Evolutionary conservation across 2,797 vertebrate species (phyloP).

Genomic region (Mus caroli): DNA sequence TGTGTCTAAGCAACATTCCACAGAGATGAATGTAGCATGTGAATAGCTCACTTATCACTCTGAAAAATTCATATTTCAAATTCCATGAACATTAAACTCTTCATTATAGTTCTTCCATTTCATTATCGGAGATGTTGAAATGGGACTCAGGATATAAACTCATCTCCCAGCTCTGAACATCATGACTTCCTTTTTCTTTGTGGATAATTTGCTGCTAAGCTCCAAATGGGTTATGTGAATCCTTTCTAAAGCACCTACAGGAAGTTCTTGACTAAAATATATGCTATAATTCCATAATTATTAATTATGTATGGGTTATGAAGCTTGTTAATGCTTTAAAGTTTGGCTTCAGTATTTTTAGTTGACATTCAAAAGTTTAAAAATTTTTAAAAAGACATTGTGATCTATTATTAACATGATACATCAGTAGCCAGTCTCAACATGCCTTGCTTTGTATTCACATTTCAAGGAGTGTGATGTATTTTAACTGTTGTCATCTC

Average conservation of each 20-base stretch:
- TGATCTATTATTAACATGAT: constrained; percentile 84
- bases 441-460: constrained; percentile 74
- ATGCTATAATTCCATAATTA: constrained; percentile 50
- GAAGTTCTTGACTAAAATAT: background rate
- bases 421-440: constrained; percentile 66
- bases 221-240: background rate
- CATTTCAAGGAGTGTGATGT: constrained; percentile 74
- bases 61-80: background rate
- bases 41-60: background rate
- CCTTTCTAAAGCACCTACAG: background rate
- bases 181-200: background rate
- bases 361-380: constrained; percentile 71
- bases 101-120: background rate
- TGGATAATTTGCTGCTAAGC: background rate
- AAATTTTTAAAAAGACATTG: constrained; percentile 59
- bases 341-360: constrained; percentile 68
- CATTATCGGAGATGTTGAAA: background rate
- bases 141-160: constrained; percentile 1
- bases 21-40: background rate
- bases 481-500: constrained; percentile 63
- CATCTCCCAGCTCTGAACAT: background rate
- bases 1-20: background rate
- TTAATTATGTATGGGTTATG: constrained; percentile 59
- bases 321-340: constrained; percentile 34
- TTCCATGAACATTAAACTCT: background rate